Conservation (phyloP, 2,888 invertebrate species). For the Sclerodermus sp. region DNA sequence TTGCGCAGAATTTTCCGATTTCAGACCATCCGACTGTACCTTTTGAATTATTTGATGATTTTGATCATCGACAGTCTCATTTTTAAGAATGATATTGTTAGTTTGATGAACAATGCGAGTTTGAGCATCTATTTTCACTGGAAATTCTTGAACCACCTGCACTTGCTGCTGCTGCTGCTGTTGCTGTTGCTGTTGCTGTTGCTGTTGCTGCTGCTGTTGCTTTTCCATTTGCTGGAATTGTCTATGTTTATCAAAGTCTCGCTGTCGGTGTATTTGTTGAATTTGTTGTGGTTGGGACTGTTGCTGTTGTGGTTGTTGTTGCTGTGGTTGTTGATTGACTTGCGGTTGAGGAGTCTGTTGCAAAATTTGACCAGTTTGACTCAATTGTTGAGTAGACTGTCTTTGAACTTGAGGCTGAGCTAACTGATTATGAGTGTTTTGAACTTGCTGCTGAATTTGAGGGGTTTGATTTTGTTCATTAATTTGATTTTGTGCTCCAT, state of each 20-base stretch:
- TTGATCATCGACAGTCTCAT: conserved; percentile 37
- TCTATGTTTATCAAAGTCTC: conserved; percentile 10
- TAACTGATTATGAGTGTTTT: conserved; percentile 47
- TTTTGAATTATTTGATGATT: conserved; percentile 45
- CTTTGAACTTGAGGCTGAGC: conserved; percentile 37
- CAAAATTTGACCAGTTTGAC: conserved; percentile 29
- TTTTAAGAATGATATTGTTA: conserved; percentile 46
- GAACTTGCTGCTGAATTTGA: conserved; percentile 49
- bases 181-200: conserved; percentile 46
- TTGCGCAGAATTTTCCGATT: conserved; percentile 38
- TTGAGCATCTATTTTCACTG: conserved; percentile 33
- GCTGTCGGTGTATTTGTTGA: conserved; percentile 29
- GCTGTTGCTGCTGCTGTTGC: conserved; percentile 33
- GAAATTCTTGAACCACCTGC: conserved; percentile 38
- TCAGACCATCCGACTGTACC: conserved; percentile 40
- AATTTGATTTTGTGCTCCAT: conserved; percentile 49
- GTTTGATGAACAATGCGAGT: conserved; percentile 44
- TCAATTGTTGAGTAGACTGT: conserved; percentile 40
- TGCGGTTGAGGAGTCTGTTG: conserved; percentile 27
- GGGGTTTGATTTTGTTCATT: conserved; percentile 36
- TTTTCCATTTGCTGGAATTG: conserved; percentile 37
- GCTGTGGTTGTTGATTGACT: conserved; percentile 22
- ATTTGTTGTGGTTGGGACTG: conserved; percentile 45
- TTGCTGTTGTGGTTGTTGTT: conserved; percentile 31
- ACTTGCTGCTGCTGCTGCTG: conserved; percentile 48